phyloP scores from a whole-genome alignment of 2,797 vertebrate genomes.

The Falco cherrug region DNA sequence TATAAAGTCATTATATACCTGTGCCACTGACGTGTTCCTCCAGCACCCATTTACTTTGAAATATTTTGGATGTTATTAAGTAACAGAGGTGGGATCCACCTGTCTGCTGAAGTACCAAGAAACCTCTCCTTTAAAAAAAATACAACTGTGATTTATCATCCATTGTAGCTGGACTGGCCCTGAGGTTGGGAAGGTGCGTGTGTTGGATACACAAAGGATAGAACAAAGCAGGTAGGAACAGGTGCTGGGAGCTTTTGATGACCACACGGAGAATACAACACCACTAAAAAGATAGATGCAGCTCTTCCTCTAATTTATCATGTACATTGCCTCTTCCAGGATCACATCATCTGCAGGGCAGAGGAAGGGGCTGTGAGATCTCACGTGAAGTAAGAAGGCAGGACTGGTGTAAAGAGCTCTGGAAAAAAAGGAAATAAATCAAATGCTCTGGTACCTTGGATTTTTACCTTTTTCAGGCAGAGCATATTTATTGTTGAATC shows the following conservation, averaged over 20 bases:
- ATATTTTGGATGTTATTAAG: not conserved
- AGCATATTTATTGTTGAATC: not conserved
- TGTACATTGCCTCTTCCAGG: not conserved
- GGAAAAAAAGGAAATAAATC: not conserved
- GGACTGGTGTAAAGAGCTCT: not conserved
- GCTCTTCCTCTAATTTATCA: not conserved
- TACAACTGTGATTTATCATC: not conserved
- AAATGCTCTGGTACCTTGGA: not conserved
- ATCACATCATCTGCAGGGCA: not conserved
- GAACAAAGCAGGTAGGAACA: constrained; percentile 1
- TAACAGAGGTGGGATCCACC: not conserved
- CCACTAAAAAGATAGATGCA: not conserved
- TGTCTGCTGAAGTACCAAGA: not conserved
- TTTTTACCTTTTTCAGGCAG: not conserved
- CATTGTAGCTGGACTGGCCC: not conserved
- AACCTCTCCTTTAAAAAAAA: not conserved
- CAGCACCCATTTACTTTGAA: not conserved
- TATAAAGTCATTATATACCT: rapidly evolving
- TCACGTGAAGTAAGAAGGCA: not conserved
- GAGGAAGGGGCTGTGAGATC: not conserved
- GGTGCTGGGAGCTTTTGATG: not conserved
- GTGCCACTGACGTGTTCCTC: not conserved
- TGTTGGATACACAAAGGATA: not conserved
- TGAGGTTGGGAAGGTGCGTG: not conserved
- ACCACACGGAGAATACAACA: not conserved